phyloP scores from a whole-genome alignment of 2,888 invertebrate genomes.

The Agriotes lineatus region DNA sequence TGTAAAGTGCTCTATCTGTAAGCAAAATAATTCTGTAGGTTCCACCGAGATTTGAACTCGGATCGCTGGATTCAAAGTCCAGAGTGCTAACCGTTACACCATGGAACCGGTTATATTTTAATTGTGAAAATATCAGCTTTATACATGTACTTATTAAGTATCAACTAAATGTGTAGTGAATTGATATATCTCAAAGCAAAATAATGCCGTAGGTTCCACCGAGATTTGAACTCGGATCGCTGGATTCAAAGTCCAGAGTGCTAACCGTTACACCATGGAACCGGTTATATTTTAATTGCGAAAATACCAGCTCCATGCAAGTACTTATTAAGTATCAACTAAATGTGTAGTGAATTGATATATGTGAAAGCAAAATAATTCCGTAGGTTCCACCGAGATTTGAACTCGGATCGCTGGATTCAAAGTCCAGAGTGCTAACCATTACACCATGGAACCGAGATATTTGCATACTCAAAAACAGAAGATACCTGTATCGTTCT shows the following conservation, averaged over 20 bases:
- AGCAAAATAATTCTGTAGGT: too few species aligned
- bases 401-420: constrained; percentile 86
- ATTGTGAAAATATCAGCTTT: too few species aligned
- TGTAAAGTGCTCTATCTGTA: too few species aligned
- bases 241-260: constrained; percentile 86
- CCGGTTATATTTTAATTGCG: not conserved
- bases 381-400: constrained; percentile 84
- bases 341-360: too few species aligned
- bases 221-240: constrained; percentile 86
- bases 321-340: too few species aligned
- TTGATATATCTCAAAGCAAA: too few species aligned
- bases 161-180: too few species aligned
- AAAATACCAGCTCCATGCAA: too few species aligned
- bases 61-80: constrained; percentile 86
- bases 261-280: constrained; percentile 58
- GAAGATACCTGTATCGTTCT: not conserved
- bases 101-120: constrained; percentile 69
- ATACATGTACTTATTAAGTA: too few species aligned
- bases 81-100: constrained; percentile 85
- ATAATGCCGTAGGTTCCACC: constrained; percentile 82
- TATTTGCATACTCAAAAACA: too few species aligned
- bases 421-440: constrained; percentile 85
- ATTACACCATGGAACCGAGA: constrained; percentile 83
- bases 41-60: constrained; percentile 85
- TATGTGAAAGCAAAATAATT: too few species aligned